Conservation (phyloP, 2,113 vertebrate species). For the Lagopus leucura region DNA sequence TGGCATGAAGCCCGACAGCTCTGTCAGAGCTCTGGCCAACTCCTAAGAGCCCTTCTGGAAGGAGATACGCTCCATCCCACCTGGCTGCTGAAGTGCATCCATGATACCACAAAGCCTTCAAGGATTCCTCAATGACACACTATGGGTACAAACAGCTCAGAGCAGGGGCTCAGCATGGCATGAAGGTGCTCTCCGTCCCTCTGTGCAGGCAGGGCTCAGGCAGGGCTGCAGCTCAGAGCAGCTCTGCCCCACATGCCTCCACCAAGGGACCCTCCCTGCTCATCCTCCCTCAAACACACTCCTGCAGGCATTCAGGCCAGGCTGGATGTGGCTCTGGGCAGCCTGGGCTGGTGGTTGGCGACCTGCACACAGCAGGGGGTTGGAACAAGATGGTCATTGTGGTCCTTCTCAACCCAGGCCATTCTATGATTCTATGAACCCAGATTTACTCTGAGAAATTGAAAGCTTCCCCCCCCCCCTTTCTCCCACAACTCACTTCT, state of each 20-base stretch:
- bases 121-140: too few relatives aligned
- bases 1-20: not conserved
- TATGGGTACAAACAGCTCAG: not conserved
- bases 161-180: not conserved
- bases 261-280: not conserved
- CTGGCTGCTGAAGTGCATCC: not conserved
- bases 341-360: too few relatives aligned
- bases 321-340: too few relatives aligned
- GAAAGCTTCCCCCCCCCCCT: not conserved
- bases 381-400: too few relatives aligned
- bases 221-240: not conserved
- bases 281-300: not conserved
- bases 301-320: too few relatives aligned
- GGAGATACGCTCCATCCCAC: not conserved
- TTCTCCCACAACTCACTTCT: rapidly evolving
- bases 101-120: not conserved
- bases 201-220: too few relatives aligned
- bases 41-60: not conserved
- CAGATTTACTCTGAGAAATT: not conserved
- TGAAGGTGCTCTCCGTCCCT: not conserved
- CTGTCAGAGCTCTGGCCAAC: not conserved
- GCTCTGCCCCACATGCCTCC: not conserved
- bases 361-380: too few relatives aligned
- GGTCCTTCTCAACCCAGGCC: too few relatives aligned
- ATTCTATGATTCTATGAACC: too few relatives aligned